Evolutionary conservation across 1,140 invertebrate genomes (phyloP).

Genomic region (Lordiphosa clarofinis): DNA sequence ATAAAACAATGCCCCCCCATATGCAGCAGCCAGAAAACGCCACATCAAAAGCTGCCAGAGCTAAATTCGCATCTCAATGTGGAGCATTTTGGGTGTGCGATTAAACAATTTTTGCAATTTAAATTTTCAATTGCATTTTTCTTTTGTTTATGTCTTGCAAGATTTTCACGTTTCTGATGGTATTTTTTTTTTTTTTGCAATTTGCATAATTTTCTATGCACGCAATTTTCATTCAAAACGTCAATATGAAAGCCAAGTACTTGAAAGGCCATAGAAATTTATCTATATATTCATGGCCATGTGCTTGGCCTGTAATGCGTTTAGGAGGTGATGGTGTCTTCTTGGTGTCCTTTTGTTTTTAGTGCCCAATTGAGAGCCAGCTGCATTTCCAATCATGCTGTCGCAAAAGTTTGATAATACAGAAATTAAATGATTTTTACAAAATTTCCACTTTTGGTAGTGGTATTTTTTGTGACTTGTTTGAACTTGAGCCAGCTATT

Average conservation of each 20-base stretch:
- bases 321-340: background rate
- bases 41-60: constrained; percentile 50
- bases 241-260: constrained; percentile 2
- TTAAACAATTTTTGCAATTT: constrained; percentile 65
- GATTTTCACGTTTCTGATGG: constrained; percentile 21
- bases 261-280: constrained; percentile 23
- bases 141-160: constrained; percentile 21
- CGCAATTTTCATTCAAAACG: constrained; percentile 45
- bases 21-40: constrained; percentile 9
- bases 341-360: constrained; percentile 11
- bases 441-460: too few relatives aligned
- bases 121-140: constrained; percentile 58
- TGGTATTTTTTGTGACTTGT: too few relatives aligned
- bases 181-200: constrained; percentile 21
- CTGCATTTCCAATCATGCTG: too few relatives aligned
- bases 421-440: too few relatives aligned
- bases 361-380: background rate
- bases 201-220: constrained; percentile 73
- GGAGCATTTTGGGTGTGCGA: constrained; percentile 34
- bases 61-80: constrained; percentile 47
- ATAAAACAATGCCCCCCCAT: too few relatives aligned
- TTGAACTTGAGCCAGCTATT: too few relatives aligned
- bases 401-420: too few relatives aligned
- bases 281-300: constrained; percentile 7
- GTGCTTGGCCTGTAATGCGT: background rate